phyloP scores from a whole-genome alignment of 2,888 invertebrate species.

The Mycalesis mineus region DNA sequence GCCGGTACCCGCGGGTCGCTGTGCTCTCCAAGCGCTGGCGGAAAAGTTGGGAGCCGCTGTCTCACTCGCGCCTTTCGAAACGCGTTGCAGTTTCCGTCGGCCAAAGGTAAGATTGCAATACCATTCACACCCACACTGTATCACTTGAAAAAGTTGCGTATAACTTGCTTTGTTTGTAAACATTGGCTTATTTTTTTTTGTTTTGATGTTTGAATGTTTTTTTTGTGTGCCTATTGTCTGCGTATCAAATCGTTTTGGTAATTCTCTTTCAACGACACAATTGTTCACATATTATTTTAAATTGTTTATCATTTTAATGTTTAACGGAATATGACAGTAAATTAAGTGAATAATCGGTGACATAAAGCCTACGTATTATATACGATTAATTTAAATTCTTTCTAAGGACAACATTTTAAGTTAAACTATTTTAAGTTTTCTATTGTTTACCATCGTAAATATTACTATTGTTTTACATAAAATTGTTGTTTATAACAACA shows the following conservation, averaged over 20 bases:
- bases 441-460: too few species aligned
- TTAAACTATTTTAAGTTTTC: too few species aligned
- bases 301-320: background rate
- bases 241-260: too few species aligned
- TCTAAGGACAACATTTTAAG: too few species aligned
- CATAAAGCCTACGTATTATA: too few species aligned
- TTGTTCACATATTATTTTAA: background rate
- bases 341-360: background rate
- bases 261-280: too few species aligned
- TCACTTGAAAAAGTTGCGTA: background rate
- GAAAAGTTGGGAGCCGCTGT: constrained; percentile 65
- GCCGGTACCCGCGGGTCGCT: constrained; percentile 73
- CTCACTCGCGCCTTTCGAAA: constrained; percentile 61
- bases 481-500: too few species aligned
- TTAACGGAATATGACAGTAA: background rate
- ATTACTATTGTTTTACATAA: too few species aligned
- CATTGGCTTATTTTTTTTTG: constrained; percentile 1
- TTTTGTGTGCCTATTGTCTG: background rate
- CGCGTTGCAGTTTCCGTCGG: constrained; percentile 37
- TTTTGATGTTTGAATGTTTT: background rate
- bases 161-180: constrained; percentile 22
- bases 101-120: constrained; percentile 27
- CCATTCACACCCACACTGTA: background rate
- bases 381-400: too few species aligned
- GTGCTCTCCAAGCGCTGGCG: constrained; percentile 56